Evolutionary conservation across 1,140 invertebrate genomes (phyloP), one percentile per base, ranked within the genome.

Genomic region (Charaxes varanes): DNA sequence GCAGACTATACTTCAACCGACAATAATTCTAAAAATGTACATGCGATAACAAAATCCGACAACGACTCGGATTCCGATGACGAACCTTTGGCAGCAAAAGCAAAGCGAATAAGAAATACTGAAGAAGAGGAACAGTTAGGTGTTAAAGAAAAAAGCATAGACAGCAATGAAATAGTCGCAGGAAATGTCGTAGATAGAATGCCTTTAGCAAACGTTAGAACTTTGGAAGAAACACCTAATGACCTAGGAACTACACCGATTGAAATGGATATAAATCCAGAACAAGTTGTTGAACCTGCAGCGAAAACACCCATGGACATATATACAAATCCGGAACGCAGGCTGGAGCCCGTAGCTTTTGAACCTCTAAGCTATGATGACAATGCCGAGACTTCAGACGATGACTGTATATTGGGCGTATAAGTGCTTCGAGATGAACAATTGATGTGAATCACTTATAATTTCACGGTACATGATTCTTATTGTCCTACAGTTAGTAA

Each of bases 1-100:
- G 1, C 12, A 21, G 6, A 12, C 8, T 5, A 4, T 10, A 6
- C 26, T 23, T 6, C 12, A 32, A 6, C 6, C 2, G 6, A 6
- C 30, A 2, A 17, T 11, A 35, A 18, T 30, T 26, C 16, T 5
- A 10, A 7, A 18, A 10, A 2, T 4, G 6, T 13, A 6, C 14
- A 6, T 2, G 14, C 15, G 6, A 30, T 17, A 12, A 31, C 15
- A 17, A 31, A 31, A 31, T 17, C 15, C 6, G 28, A 28, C 8
- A 32, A n/a, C 7, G 27, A 46, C 12, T 51, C 23, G 7, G 52
- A 54, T 2, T 78, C 74, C 0, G 78, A 82, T 28, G 74, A 82
- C 10, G 78, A 82, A 44, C 74, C 74, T 2, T 37, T 81, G 5
- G 59, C 66, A 6, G 61, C 66, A 24, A 73, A 65, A 41, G 53